Percentiles rank a stretch among this genome's conserved stretches.
These are phyloP conservation scores for Paraescarpia echinospica DNA, from an alignment of 1,140 invertebrate genomes.

Conservation along the genomic window DNA sequence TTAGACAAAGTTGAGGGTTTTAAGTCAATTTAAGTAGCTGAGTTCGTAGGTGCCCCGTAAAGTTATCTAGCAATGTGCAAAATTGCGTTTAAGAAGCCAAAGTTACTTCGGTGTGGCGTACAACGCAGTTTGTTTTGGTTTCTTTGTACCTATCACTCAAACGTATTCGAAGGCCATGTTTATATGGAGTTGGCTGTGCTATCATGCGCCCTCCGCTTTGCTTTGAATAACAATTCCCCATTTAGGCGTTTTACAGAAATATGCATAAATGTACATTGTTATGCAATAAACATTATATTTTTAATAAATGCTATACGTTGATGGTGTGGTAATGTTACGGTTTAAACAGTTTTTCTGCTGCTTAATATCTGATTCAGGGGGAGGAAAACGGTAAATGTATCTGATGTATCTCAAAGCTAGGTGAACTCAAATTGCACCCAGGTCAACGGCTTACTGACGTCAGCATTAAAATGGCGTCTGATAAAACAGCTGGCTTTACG, in stretches of 20 bases:
- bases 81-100: not conserved
- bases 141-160: constrained; percentile 19
- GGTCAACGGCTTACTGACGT: not conserved
- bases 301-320: not conserved
- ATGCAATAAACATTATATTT: not conserved
- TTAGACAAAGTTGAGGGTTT: not conserved
- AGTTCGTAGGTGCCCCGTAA: not conserved
- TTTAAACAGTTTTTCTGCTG: not conserved
- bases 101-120: not conserved
- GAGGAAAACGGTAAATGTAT: not conserved
- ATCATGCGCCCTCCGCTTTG: not conserved
- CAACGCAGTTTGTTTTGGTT: constrained; percentile 20
- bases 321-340: not conserved
- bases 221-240: not conserved
- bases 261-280: not conserved
- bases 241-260: not conserved
- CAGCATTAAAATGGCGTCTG: not conserved
- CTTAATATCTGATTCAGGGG: not conserved
- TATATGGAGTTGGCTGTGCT: constrained; percentile 19
- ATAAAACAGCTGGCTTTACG: not conserved
- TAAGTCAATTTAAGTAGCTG: not conserved
- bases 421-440: not conserved
- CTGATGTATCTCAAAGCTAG: not conserved
- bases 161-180: constrained; percentile 18
- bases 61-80: not conserved